Evolutionary conservation across 2,888 invertebrate species (phyloP), one percentile per base, ranked within the genome.

Genomic region (Xanthia togata): DNA sequence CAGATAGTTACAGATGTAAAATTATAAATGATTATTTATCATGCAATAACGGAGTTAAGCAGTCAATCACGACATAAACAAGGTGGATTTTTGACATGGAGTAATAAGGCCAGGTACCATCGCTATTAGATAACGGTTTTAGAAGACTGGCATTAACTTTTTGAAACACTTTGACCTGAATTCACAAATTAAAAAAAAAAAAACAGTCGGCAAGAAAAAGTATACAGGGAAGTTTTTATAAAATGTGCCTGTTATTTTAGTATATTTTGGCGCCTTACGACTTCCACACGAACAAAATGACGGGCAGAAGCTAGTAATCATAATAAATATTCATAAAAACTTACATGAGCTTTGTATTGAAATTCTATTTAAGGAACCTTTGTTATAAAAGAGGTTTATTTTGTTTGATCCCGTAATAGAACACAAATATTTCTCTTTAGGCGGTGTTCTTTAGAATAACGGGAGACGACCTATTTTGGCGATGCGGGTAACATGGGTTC

Each of bases 401-500:
- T 68, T 68, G 67, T 81, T 81, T 44, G 57, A 53, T 23, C 55
- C 8, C 64, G 3, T 79, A 57, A 78, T 64, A 64, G 41, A 50
- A 79, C 20, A 62, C 26, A 59, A 76, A 79, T 53, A 81, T 76
- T 76, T 65, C 57, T 60, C 26, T 70, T 67, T 41, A 47, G 64
- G 47, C 59, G 55, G n/a, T 64, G 38, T 47, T 47, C 50, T 69
- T n/a, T 4, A 20, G 23, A 53, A 38, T 35, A 26, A 14, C 1
- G 31, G 20, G 35, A 8, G 38, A 31, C 8, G 53, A 47, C 31
- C 41, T 5, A 26, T 65, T 63, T 65, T 64, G 12, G 35, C 5
- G n/a, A 82, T 76, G 70, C 69, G 69, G 70, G 64, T 63, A 50
- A 57, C 35, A 50, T 57, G 41, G 82, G 57, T 44, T 47, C 55